These are phyloP conservation scores for Phyllotreta cruciferae DNA, from an alignment of 2,888 invertebrate species.

Conservation along the genomic window DNA sequence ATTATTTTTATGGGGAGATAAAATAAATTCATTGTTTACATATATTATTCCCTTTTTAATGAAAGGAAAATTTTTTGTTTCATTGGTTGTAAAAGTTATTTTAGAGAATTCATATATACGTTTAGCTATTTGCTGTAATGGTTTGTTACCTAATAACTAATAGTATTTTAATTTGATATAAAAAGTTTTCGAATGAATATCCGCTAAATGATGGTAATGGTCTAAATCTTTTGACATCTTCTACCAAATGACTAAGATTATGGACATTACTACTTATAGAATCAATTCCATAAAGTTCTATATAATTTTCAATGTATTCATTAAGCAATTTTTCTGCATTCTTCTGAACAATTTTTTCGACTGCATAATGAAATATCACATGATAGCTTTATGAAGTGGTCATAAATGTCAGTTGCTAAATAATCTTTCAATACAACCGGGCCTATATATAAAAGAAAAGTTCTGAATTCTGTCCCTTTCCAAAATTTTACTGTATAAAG, in stretches of 20 bases:
- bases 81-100: neutral
- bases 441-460: constrained; percentile 36
- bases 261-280: constrained; percentile 51
- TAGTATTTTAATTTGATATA: constrained; percentile 23
- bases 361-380: constrained; percentile 11
- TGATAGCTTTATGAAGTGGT: constrained; percentile 21
- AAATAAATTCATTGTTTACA: neutral
- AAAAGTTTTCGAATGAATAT: constrained; percentile 51
- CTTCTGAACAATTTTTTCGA: constrained; percentile 4
- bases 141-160: neutral
- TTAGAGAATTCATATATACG: neutral
- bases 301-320: constrained; percentile 21
- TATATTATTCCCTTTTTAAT: neutral
- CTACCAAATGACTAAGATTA: constrained; percentile 47
- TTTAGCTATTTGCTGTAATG: neutral
- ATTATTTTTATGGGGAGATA: neutral
- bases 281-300: constrained; percentile 46
- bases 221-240: constrained; percentile 48
- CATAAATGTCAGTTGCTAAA: constrained; percentile 21
- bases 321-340: constrained; percentile 20
- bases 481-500: constrained; percentile 21
- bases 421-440: constrained; percentile 33
- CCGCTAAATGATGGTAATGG: constrained; percentile 46
- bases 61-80: neutral
- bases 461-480: constrained; percentile 36